Conservation (phyloP, 1,140 invertebrate species). For the Marisa cornuarietis region DNA sequence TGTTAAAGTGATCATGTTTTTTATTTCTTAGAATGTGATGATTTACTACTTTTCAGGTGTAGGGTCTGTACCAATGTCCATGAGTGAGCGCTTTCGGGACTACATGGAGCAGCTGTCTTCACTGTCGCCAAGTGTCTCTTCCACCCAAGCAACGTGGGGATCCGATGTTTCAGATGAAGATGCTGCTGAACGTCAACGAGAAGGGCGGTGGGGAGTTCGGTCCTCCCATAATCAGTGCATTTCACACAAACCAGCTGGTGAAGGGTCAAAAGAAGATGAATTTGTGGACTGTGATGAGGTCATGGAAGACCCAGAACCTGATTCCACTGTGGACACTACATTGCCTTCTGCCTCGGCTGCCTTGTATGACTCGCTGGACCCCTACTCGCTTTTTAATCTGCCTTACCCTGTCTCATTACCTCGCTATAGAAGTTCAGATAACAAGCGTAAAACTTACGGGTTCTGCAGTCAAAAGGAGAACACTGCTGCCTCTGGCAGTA, state of each 20-base stretch:
- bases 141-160: neutral
- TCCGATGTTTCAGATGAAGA: neutral
- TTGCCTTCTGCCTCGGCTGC: slow-evolving; percentile 16
- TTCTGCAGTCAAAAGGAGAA: neutral
- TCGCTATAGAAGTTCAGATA: slow-evolving; percentile 1
- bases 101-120: slow-evolving; percentile 54
- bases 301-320: slow-evolving; percentile 23
- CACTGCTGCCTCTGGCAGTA: neutral
- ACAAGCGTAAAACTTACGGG: neutral
- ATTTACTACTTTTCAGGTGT: slow-evolving; percentile 17
- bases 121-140: slow-evolving; percentile 11
- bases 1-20: neutral
- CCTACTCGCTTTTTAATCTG: slow-evolving; percentile 53
- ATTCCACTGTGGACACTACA: slow-evolving; percentile 12
- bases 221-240: neutral
- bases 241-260: neutral
- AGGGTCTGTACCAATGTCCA: slow-evolving; percentile 15
- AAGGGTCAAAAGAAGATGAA: neutral
- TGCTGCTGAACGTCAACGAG: neutral
- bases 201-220: neutral
- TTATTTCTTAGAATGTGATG: neutral
- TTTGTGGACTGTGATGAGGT: slow-evolving; percentile 5
- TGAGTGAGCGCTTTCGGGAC: slow-evolving; percentile 47
- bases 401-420: slow-evolving; percentile 23
- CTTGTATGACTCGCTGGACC: slow-evolving; percentile 46